phyloP scores from a whole-genome alignment of 1,140 invertebrate genomes.

The Drosophila ogumai region DNA sequence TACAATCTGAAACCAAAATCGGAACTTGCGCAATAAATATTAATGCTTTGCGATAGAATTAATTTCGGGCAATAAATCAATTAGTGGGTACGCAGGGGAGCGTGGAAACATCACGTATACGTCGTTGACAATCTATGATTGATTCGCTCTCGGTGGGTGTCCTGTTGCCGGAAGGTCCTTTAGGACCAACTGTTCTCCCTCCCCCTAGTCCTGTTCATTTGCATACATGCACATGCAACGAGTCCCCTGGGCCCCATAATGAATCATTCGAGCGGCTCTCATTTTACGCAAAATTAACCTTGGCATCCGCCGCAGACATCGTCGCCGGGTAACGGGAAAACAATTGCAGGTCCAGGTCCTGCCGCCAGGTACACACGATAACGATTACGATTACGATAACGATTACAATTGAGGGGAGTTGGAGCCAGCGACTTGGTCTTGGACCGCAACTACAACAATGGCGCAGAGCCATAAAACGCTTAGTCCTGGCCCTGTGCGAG shows the following conservation, averaged over 20 bases:
- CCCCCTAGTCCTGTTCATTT: slow-evolving; percentile 50
- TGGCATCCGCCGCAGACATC: slow-evolving; percentile 70
- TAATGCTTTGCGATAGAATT: slow-evolving; percentile 40
- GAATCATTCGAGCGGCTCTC: slow-evolving; percentile 67
- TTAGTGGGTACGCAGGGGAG: slow-evolving; percentile 41
- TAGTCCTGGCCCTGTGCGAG: slow-evolving; percentile 40
- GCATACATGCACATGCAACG: slow-evolving; percentile 62
- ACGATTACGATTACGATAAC: slow-evolving; percentile 50
- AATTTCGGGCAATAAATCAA: slow-evolving; percentile 74
- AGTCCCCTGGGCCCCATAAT: slow-evolving; percentile 54
- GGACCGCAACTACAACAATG: slow-evolving; percentile 49
- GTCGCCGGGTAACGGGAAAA: slow-evolving; percentile 52
- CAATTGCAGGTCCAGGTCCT: slow-evolving; percentile 43
- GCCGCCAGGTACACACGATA: slow-evolving; percentile 53
- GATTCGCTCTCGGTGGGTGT: slow-evolving; percentile 58
- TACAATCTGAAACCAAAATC: slow-evolving; percentile 3
- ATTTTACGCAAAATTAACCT: slow-evolving; percentile 80
- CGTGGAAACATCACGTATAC: slow-evolving; percentile 58
- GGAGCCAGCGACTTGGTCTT: slow-evolving; percentile 1
- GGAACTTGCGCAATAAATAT: slow-evolving; percentile 47
- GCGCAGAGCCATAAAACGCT: slow-evolving; percentile 60
- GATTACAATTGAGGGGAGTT: slow-evolving; percentile 12
- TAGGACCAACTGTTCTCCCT: slow-evolving; percentile 4
- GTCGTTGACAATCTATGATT: slow-evolving; percentile 77
- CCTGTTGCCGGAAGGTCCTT: slow-evolving; percentile 5